Evolutionary conservation across 2,888 invertebrate genomes (phyloP).

Genomic region (Aphidius colemani): DNA sequence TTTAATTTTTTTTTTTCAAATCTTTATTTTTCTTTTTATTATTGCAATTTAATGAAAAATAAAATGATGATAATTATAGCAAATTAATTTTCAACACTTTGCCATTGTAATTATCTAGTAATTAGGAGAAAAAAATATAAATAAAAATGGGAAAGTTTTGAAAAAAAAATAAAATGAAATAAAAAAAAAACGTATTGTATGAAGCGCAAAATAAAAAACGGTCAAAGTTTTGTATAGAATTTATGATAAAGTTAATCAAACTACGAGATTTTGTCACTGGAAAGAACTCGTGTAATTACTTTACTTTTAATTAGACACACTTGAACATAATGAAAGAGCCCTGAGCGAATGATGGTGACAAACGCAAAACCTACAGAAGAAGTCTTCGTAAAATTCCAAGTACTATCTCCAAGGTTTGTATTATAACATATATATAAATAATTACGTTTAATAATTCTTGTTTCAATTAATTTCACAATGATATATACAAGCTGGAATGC

Average conservation of each 20-base stretch:
- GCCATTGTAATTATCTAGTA: too few species aligned
- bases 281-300: slow-evolving; percentile 25
- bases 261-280: slow-evolving; percentile 10
- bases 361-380: slow-evolving; percentile 2
- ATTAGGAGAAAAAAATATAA: neutral
- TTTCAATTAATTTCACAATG: neutral
- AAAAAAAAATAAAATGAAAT: neutral
- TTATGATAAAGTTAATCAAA: slow-evolving; percentile 27
- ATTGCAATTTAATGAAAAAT: too few species aligned
- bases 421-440: too few species aligned
- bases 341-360: neutral
- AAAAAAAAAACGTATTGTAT: neutral
- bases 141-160: neutral
- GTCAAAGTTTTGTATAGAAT: slow-evolving; percentile 25
- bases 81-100: neutral
- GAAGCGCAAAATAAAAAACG: neutral
- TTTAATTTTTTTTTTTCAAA: too few species aligned
- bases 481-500: too few species aligned
- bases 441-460: too few species aligned
- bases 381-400: neutral
- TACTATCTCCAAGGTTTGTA: too few species aligned
- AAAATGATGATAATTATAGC: neutral
- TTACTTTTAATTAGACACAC: slow-evolving; percentile 25
- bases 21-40: too few species aligned
- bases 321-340: slow-evolving; percentile 22